Evolutionary conservation across 2,113 vertebrate species (phyloP).

Genomic region (Meriones unguiculatus): DNA sequence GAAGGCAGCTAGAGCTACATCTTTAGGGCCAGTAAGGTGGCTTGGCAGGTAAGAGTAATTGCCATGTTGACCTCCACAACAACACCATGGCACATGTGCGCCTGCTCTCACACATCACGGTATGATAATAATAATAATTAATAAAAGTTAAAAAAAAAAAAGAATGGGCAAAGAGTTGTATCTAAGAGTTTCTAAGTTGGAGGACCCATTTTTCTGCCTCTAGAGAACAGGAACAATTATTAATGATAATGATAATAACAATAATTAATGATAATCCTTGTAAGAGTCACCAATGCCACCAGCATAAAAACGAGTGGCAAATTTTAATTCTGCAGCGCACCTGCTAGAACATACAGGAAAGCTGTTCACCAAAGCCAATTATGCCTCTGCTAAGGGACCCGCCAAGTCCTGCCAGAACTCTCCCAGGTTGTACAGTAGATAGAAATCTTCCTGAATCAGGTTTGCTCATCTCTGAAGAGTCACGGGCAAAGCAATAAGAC

Average conservation of each 20-base stretch:
- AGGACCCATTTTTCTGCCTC: constrained; percentile 36
- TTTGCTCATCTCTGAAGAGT: constrained; percentile 53
- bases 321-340: constrained; percentile 39
- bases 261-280: background rate
- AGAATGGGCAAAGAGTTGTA: constrained; percentile 30
- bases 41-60: background rate
- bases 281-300: background rate
- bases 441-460: constrained; percentile 59
- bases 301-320: background rate
- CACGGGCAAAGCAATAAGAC: constrained; percentile 61
- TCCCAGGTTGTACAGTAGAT: background rate
- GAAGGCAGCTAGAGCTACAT: background rate
- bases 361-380: constrained; percentile 46
- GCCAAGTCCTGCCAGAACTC: constrained; percentile 51
- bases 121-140: background rate
- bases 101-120: background rate
- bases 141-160: background rate
- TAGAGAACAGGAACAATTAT: constrained; percentile 8
- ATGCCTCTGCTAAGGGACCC: constrained; percentile 49
- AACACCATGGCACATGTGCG: background rate
- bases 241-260: background rate
- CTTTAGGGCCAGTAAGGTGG: background rate
- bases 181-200: constrained; percentile 50
- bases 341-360: constrained; percentile 57
- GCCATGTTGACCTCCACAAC: background rate